Evolutionary conservation across 2,888 invertebrate species (phyloP), one percentile per base, ranked within the genome.

Genomic region (Phania funesta): DNA sequence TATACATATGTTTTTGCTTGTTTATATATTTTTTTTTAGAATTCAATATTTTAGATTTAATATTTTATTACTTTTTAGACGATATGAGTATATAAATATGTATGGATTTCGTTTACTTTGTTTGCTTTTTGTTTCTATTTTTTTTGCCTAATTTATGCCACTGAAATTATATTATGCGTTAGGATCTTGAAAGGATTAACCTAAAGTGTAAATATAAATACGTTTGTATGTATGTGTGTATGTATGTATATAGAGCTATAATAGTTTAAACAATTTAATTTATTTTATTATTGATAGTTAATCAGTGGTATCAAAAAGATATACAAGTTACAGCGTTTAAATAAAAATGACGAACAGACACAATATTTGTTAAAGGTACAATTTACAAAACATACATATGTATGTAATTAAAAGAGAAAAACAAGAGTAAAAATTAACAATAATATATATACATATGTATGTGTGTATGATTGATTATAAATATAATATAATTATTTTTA

Each of bases 61-160:
- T 79, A 26, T 24, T 38, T 50, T 71, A 11, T 44, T 41, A 26
- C 48, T 50, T 41, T 74, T 62, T 73, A 74, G 68, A 78, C 64
- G 86, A 84, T 86, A 83, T 87, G 86, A 86, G 84, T 56, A 56
- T 67, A 13, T 87, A 85, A 84, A 80, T 86, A 84, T 85, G 86
- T 85, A 83, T 84, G 85, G 68, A 24, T 84, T 86, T 84, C 85
- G 83, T 76, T 65, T 85, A 84, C 84, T 60, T 58, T 70, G 26
- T 48, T 38, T 38, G 18, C 7, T 46, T 3, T 50, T 48, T 74
- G 50, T 24, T 52, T 26, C 7, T 46, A 3, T 50, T 48, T 74
- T 58, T 24, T 52, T 60, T 70, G 1, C 50, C n/a, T 68, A 60
- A 41, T 54, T 44, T 48, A 20, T 56, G 58, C 48, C 54, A 56